These are phyloP conservation scores for Gambusia affinis DNA, from an alignment of 2,113 vertebrate species.

Conservation along the genomic window DNA sequence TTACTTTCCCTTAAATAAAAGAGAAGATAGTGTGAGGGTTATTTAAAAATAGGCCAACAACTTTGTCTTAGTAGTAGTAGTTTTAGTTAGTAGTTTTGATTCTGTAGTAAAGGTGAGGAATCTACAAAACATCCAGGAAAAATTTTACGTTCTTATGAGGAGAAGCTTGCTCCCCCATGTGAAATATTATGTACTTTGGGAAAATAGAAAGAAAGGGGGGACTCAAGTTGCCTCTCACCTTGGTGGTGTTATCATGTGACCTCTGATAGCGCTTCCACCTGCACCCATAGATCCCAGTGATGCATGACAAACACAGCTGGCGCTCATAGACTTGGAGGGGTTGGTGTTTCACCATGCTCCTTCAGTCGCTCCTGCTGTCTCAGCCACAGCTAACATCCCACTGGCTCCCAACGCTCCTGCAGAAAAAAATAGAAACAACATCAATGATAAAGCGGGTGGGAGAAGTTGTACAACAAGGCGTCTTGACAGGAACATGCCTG, in stretches of 20 bases:
- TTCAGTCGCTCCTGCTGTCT: slow-evolving; percentile 76
- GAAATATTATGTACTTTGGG: neutral
- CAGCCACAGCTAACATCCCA: slow-evolving; percentile 83
- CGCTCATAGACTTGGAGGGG: slow-evolving; percentile 98
- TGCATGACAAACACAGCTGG: slow-evolving; percentile 96
- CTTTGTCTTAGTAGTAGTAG: too few species aligned
- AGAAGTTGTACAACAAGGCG: neutral
- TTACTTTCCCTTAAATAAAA: too few species aligned
- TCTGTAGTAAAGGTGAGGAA: too few species aligned
- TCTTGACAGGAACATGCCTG: slow-evolving; percentile 10
- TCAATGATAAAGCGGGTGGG: neutral
- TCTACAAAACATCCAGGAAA: too few species aligned
- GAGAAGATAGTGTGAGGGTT: too few species aligned
- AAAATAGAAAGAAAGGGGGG: neutral
- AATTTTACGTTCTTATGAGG: too few species aligned
- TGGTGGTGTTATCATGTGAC: slow-evolving; percentile 96
- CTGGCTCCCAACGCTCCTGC: slow-evolving; percentile 79
- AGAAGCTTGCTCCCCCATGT: neutral
- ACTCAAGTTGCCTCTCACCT: slow-evolving; percentile 75
- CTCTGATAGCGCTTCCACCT: slow-evolving; percentile 99
- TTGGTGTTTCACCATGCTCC: slow-evolving; percentile 99
- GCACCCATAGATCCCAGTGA: slow-evolving; percentile 98
- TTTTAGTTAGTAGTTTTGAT: too few species aligned
- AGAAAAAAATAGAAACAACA: slow-evolving; percentile 1
- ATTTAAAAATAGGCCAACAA: too few species aligned